phyloP scores from a whole-genome alignment of 2,113 vertebrate genomes.

The Centropristis striata region DNA sequence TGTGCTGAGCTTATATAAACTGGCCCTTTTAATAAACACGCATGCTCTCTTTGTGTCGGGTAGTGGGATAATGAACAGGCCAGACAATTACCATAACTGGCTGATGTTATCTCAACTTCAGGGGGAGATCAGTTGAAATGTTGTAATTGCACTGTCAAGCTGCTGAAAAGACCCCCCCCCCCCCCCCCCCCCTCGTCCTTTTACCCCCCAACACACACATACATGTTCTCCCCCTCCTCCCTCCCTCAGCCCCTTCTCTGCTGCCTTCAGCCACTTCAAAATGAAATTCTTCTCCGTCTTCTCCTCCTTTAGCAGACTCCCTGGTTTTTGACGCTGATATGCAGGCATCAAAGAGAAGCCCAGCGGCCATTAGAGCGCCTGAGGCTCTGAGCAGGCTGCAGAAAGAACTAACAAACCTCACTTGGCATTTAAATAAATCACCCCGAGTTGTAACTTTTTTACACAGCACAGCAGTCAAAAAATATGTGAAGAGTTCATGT shows the following conservation, averaged over 20 bases:
- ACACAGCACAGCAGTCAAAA: neutral
- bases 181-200: neutral
- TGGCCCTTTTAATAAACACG: constrained; percentile 70
- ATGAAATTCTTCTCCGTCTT: constrained; percentile 90
- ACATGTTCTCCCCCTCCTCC: constrained; percentile 17
- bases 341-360: constrained; percentile 90
- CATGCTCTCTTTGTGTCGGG: constrained; percentile 65
- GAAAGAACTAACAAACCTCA: constrained; percentile 10
- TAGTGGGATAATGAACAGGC: constrained; percentile 76
- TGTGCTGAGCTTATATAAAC: constrained; percentile 44
- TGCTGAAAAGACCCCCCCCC: constrained; percentile 83
- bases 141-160: constrained; percentile 90
- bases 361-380: constrained; percentile 70
- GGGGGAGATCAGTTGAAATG: constrained; percentile 81
- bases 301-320: constrained; percentile 51
- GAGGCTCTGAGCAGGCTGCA: constrained; percentile 28
- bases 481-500: neutral
- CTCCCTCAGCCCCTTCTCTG: constrained; percentile 61
- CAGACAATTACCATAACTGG: constrained; percentile 81
- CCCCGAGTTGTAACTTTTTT: neutral
- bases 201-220: constrained; percentile 36
- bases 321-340: constrained; percentile 85
- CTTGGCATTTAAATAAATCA: constrained; percentile 36
- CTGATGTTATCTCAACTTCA: constrained; percentile 82
- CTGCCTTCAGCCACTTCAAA: constrained; percentile 91